phyloP scores from a whole-genome alignment of 53 echinoderm and acorn worm species.

The Echinarachnius parma region DNA sequence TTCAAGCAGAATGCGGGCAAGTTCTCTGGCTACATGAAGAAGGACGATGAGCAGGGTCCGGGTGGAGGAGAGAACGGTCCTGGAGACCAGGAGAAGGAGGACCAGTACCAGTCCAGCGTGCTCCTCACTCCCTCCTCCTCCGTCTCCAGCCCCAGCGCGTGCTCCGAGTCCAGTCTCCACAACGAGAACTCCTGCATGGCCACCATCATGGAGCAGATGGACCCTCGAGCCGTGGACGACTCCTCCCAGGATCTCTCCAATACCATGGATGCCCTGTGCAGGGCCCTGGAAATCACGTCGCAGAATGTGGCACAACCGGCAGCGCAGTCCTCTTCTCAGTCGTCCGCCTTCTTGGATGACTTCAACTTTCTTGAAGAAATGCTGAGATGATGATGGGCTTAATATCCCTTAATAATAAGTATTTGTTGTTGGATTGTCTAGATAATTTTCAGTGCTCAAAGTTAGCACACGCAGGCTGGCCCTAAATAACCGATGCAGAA shows the following conservation, averaged over 20 bases:
- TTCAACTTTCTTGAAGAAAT: conserved; percentile 20
- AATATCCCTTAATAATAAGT: too few relatives aligned
- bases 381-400: conserved; percentile 30
- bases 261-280: conserved; percentile 21
- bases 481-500: too few relatives aligned
- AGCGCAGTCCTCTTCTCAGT: not conserved
- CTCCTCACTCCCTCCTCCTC: conserved; percentile 40
- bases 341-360: not conserved
- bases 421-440: too few relatives aligned
- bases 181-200: not conserved
- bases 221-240: not conserved
- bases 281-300: conserved; percentile 7
- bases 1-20: not conserved
- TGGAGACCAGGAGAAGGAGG: not conserved
- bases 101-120: conserved; percentile 30
- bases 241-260: not conserved
- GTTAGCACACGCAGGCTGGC: too few relatives aligned
- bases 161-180: conserved; percentile 15
- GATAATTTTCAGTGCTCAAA: too few relatives aligned
- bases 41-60: not conserved
- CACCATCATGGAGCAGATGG: not conserved
- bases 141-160: conserved; percentile 38
- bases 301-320: not conserved
- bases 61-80: not conserved
- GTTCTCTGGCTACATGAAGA: conserved; percentile 20